Conservation (phyloP, 1,140 invertebrate species). For the Antheraea pernyi region DNA sequence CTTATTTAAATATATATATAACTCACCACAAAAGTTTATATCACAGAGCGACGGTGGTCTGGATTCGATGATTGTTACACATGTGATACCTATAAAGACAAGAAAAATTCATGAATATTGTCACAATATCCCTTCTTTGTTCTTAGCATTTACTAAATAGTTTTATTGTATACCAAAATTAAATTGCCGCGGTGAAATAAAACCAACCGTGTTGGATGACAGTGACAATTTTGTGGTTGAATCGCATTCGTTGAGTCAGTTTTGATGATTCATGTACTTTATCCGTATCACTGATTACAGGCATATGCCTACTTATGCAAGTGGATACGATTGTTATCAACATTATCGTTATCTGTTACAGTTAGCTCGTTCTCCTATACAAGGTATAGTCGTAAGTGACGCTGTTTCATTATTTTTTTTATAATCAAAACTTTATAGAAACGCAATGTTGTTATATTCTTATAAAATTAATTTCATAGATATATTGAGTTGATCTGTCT, state of each 20-base stretch:
- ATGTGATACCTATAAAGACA: slow-evolving; percentile 18
- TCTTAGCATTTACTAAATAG: background rate
- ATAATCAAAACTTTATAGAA: too few relatives aligned
- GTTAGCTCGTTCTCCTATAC: too few relatives aligned
- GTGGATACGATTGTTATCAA: background rate
- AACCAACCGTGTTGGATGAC: background rate
- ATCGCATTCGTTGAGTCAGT: background rate
- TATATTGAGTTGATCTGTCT: too few relatives aligned
- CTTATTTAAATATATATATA: too few relatives aligned
- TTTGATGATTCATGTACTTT: background rate
- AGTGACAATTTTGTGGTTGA: background rate
- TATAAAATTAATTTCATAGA: too few relatives aligned
- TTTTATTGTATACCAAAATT: background rate
- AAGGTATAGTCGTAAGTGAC: too few relatives aligned
- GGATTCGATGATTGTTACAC: slow-evolving; percentile 15
- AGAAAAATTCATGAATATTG: background rate
- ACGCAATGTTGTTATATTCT: too few relatives aligned
- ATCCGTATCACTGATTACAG: background rate
- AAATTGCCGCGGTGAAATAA: background rate
- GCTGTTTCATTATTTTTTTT: too few relatives aligned
- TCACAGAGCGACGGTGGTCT: slow-evolving; percentile 38
- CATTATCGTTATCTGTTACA: too few relatives aligned
- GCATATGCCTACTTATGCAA: background rate
- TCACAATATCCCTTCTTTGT: too few relatives aligned
- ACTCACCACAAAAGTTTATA: slow-evolving; percentile 45